Evolutionary conservation across 2,797 vertebrate species (phyloP).

Genomic region (Dromococcyx pavoninus): DNA sequence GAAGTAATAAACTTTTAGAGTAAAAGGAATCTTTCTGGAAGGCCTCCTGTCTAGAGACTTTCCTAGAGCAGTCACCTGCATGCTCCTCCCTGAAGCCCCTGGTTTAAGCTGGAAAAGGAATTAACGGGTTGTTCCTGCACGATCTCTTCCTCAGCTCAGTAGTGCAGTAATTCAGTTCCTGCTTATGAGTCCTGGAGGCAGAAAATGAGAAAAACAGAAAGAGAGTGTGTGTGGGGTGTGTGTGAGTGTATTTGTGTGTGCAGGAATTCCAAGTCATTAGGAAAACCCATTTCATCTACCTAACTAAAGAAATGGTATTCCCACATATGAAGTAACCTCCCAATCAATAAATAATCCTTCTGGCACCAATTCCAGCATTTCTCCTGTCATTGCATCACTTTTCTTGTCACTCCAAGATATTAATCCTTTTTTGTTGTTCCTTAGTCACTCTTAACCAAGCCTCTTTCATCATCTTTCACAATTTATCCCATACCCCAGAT

Average conservation of each 20-base stretch:
- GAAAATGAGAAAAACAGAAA: neutral
- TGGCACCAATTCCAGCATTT: neutral
- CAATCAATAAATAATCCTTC: neutral
- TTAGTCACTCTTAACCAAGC: neutral
- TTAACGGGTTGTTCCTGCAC: neutral
- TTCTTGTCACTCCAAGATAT: neutral
- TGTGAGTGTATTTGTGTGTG: neutral
- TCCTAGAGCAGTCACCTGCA: neutral
- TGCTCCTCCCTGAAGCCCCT: neutral
- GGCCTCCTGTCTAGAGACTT: neutral
- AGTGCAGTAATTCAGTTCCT: neutral
- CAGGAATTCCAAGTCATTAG: neutral
- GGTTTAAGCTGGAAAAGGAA: neutral
- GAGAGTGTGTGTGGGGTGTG: fast-evolving
- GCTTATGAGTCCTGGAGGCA: neutral
- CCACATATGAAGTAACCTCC: neutral
- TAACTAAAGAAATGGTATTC: neutral
- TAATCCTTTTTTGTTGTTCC: neutral
- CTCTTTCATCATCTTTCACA: neutral
- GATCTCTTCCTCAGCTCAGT: neutral
- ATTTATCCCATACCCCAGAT: neutral
- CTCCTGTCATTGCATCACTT: neutral
- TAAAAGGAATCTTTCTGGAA: neutral
- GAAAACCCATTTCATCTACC: neutral
- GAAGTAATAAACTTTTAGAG: neutral